Conservation (phyloP, 2,113 vertebrate genomes). For the Ellobius talpinus region DNA sequence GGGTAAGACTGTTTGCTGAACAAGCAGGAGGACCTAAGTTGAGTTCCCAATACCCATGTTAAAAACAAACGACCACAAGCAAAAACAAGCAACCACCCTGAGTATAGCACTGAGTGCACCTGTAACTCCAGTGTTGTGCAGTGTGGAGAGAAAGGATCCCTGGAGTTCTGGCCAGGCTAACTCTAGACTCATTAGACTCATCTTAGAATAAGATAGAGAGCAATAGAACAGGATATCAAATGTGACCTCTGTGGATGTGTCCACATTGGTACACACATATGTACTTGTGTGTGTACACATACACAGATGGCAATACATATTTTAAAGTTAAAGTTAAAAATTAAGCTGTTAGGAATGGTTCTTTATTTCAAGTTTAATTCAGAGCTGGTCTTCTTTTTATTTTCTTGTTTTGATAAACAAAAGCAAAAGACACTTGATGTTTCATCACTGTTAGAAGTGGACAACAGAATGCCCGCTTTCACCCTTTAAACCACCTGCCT, state of each 20-base stretch:
- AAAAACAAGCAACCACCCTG: background rate
- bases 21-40: background rate
- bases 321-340: background rate
- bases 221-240: background rate
- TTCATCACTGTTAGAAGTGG: background rate
- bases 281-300: background rate
- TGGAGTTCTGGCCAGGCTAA: background rate
- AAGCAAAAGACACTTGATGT: background rate
- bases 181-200: background rate
- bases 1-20: background rate
- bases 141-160: background rate
- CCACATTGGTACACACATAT: background rate
- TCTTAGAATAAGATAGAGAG: background rate
- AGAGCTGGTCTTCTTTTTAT: background rate
- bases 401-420: background rate
- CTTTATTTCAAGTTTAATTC: background rate
- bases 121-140: background rate
- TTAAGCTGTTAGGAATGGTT: background rate
- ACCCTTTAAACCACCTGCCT: background rate
- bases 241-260: background rate
- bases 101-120: background rate
- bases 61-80: background rate
- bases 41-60: background rate
- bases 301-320: background rate
- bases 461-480: background rate